Evolutionary conservation across 2,888 invertebrate genomes (phyloP).

Genomic region (Cantharis rustica): DNA sequence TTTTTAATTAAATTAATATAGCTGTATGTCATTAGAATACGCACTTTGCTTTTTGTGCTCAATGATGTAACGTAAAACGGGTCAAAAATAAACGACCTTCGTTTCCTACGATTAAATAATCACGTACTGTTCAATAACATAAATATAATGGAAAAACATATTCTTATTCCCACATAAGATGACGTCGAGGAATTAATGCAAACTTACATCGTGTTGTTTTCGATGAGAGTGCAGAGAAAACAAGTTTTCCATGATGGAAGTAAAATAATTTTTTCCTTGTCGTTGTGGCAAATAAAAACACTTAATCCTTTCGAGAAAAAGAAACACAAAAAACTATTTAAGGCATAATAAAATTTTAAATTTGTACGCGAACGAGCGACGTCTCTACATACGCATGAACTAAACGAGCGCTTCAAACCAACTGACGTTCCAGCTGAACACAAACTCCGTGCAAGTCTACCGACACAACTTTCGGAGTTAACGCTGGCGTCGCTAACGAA

Average conservation of each 20-base stretch:
- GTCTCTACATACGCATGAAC: slow-evolving; percentile 38
- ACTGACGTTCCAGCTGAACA: slow-evolving; percentile 25
- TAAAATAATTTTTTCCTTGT: background rate
- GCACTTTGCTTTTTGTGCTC: background rate
- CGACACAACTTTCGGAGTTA: slow-evolving; percentile 15
- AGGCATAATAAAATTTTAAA: slow-evolving; percentile 22
- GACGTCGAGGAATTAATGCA: background rate
- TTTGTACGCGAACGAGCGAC: slow-evolving; percentile 29
- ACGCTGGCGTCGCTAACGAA: slow-evolving; percentile 20
- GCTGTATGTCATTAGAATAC: background rate
- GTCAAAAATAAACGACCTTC: slow-evolving; percentile 26
- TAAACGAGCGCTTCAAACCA: slow-evolving; percentile 36
- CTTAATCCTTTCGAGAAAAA: slow-evolving; percentile 25
- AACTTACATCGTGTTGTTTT: slow-evolving; percentile 4
- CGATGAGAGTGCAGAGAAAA: background rate
- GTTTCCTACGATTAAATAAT: slow-evolving; percentile 3
- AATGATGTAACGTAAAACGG: slow-evolving; percentile 1
- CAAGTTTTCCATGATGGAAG: background rate
- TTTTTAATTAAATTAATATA: background rate
- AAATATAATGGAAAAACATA: background rate
- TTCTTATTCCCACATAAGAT: background rate
- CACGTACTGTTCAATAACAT: background rate
- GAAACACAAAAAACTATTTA: slow-evolving; percentile 21
- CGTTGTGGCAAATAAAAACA: slow-evolving; percentile 8
- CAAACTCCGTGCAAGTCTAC: background rate